phyloP scores from a whole-genome alignment of 2,113 vertebrate genomes.

The Mohoua ochrocephala region DNA sequence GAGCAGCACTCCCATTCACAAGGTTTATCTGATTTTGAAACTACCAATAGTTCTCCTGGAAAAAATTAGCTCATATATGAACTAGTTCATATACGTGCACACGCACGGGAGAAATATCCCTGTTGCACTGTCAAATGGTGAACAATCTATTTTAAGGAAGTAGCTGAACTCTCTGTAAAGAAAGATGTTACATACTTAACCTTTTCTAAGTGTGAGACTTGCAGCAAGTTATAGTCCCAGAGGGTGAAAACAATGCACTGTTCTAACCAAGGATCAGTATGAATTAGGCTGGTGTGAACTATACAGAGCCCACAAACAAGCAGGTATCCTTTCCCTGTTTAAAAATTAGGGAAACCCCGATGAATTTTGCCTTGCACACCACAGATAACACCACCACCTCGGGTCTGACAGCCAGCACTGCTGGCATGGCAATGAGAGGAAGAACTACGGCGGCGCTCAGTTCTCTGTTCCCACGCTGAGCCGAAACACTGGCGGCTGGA shows the following conservation, averaged over 20 bases:
- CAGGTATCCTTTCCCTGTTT: background rate
- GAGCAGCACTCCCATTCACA: background rate
- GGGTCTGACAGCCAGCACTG: background rate
- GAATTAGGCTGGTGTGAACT: background rate
- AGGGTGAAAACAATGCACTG: background rate
- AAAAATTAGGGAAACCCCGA: background rate
- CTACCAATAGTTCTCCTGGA: background rate
- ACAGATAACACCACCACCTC: accelerated
- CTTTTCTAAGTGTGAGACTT: background rate
- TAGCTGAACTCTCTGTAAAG: background rate
- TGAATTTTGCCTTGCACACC: background rate
- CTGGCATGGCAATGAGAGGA: background rate
- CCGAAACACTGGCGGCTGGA: background rate
- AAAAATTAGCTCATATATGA: background rate
- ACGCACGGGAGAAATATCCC: background rate
- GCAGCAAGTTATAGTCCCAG: background rate
- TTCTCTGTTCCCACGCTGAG: background rate
- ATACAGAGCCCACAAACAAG: accelerated
- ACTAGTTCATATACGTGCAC: background rate
- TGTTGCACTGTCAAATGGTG: background rate
- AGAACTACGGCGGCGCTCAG: background rate
- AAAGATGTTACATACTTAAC: background rate
- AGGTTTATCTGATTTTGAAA: background rate
- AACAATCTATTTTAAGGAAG: background rate
- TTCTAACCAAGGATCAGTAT: background rate